phyloP scores from a whole-genome alignment of 2,797 vertebrate species.

The Lagocephalus sceleratus region DNA sequence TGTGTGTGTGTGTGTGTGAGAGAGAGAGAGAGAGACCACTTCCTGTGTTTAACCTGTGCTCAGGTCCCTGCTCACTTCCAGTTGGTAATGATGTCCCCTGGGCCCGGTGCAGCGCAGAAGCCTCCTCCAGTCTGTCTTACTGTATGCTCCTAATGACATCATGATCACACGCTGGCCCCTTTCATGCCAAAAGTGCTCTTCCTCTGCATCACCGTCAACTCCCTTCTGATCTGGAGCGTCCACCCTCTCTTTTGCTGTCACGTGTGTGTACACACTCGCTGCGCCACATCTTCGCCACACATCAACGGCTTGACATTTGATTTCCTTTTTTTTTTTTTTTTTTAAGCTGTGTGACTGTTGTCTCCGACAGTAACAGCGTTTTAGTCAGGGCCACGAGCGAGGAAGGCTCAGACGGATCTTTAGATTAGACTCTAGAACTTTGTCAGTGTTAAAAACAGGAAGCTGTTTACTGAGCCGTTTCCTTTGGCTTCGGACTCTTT shows the following conservation, averaged over 20 bases:
- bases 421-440: too few species aligned
- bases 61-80: constrained; percentile 66
- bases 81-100: constrained; percentile 75
- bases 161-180: constrained; percentile 71
- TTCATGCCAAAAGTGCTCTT: constrained; percentile 71
- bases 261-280: constrained; percentile 9
- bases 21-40: constrained; percentile 19
- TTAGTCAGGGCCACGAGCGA: too few species aligned
- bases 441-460: too few species aligned
- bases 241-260: constrained; percentile 11
- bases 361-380: too few species aligned
- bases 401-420: too few species aligned
- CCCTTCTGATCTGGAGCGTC: constrained; percentile 36
- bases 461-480: too few species aligned
- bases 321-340: constrained; percentile 3
- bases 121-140: constrained; percentile 69
- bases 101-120: constrained; percentile 57
- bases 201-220: constrained; percentile 62
- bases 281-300: constrained; percentile 17
- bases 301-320: constrained; percentile 45
- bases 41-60: constrained; percentile 70
- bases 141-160: constrained; percentile 76
- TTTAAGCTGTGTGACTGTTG: too few species aligned
- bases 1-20: background rate
- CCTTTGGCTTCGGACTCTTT: too few species aligned